These are phyloP conservation scores for Heterotilapia buettikoferi DNA, from an alignment of 2,113 vertebrate species.

Conservation along the genomic window DNA sequence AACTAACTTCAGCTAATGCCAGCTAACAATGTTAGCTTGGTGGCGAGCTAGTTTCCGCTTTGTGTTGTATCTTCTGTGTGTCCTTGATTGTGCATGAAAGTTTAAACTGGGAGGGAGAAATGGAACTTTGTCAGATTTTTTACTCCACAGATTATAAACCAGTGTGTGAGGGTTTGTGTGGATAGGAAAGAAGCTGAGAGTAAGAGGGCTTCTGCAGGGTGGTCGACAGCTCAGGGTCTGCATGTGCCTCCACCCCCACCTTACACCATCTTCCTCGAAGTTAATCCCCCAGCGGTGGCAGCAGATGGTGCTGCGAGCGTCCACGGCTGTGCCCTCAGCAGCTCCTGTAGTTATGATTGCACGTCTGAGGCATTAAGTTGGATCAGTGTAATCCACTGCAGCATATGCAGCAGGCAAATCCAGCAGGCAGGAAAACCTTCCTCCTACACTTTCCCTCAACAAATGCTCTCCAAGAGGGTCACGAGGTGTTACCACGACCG, in stretches of 20 bases:
- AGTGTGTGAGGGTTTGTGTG: neutral
- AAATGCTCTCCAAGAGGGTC: neutral
- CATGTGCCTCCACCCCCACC: slow-evolving; percentile 1
- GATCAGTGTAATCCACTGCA: slow-evolving; percentile 73
- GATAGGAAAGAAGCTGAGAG: neutral
- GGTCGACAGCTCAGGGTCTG: neutral
- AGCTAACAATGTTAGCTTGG: neutral
- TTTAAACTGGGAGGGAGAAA: neutral
- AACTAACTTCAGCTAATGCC: neutral
- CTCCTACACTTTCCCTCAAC: neutral
- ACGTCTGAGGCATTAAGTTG: slow-evolving; percentile 67
- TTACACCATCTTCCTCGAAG: slow-evolving; percentile 58
- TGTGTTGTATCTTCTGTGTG: neutral
- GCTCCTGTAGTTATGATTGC: slow-evolving; percentile 72
- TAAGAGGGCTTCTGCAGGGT: neutral
- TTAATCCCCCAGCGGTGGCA: slow-evolving; percentile 53
- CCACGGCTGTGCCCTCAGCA: slow-evolving; percentile 13
- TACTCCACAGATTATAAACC: neutral
- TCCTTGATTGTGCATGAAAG: neutral
- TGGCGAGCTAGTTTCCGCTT: neutral
- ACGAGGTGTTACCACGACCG: neutral
- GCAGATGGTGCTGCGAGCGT: slow-evolving; percentile 58
- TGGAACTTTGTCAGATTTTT: neutral
- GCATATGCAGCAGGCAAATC: slow-evolving; percentile 71
- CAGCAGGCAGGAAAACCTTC: slow-evolving; percentile 22